Evolutionary conservation across 2,888 invertebrate genomes (phyloP), one percentile per base, ranked within the genome.

Genomic region (Drosophila pseudotakahashii): DNA sequence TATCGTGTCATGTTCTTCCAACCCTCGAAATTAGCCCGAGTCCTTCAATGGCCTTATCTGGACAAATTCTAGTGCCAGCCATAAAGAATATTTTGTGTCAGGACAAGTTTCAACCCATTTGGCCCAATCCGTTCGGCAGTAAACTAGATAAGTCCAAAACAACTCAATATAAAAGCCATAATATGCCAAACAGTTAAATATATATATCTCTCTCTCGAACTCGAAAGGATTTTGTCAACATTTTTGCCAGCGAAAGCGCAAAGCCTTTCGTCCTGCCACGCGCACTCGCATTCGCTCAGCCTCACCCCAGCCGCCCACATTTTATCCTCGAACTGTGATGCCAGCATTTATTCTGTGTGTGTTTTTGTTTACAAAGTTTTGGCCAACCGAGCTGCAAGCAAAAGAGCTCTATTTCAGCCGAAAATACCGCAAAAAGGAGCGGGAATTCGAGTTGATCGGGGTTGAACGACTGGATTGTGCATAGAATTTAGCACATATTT

Each of bases 101-200:
- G 45, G 47, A 64, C 71, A 79, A 75, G 50, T 82, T 77, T 66
- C 68, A 73, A 53, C 41, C 44, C 61, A 55, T 52, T 54, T 50
- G 69, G 73, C 68, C 54, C 58, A 74, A 66, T 62, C 78, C 75
- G 67, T 58, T 71, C 59, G 67, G 53, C 85, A 71, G 69, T 88
- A 88, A 88, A 88, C 78, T 85, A 85, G 89, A 85, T 85, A 85
- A 89, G 88, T 79, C 88, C 85, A 85, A 88, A 85, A 89, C 84
- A 89, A 85, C 89, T 85, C 88, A 85, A 85, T 85, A 88, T 87
- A 85, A 85, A 85, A 85, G 88, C 89, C 88, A 89, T 89, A 85
- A 85, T 85, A 89, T 74, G 71, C 75, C 88, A 89, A 85, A 76
- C 82, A 79, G 82, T 85, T 81, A 87, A 79, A 67, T 75, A 51